Conservation (phyloP, 2,797 vertebrate genomes). For the Clarias fuscus region DNA sequence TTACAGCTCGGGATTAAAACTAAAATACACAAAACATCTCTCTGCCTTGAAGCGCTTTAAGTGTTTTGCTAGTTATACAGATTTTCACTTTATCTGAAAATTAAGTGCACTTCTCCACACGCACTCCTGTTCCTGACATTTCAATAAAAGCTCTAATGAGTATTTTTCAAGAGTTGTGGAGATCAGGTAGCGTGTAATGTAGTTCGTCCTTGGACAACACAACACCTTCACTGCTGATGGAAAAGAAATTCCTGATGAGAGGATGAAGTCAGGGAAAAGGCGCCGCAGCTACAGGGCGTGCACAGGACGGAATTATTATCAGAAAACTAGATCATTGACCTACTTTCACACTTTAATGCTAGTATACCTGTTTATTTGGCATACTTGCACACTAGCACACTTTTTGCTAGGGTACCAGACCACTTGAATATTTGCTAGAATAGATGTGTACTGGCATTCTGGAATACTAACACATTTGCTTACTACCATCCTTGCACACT, state of each 20-base stretch:
- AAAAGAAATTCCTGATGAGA: neutral
- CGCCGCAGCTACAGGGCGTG: neutral
- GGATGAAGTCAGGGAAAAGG: neutral
- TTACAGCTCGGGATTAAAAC: neutral
- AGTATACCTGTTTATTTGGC: too few species aligned
- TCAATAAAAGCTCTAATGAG: neutral
- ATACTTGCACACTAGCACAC: neutral
- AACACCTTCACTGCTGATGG: neutral
- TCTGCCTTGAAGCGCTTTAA: neutral
- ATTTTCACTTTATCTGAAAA: neutral
- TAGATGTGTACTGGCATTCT: neutral
- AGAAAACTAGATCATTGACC: neutral
- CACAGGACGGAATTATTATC: neutral
- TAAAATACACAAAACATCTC: neutral
- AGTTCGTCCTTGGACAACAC: neutral
- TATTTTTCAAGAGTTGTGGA: neutral
- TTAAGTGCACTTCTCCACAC: neutral
- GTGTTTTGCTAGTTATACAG: neutral
- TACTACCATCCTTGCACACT: neutral
- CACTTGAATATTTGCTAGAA: too few species aligned
- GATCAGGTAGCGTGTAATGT: neutral
- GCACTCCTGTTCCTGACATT: neutral
- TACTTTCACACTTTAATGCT: neutral
- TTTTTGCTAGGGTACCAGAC: neutral
- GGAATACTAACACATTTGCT: neutral